Percentiles rank a stretch among this genome's conserved stretches.
Evolutionary conservation across 2,888 invertebrate genomes (phyloP).

Genomic region (Oxycera nigricornis): DNA sequence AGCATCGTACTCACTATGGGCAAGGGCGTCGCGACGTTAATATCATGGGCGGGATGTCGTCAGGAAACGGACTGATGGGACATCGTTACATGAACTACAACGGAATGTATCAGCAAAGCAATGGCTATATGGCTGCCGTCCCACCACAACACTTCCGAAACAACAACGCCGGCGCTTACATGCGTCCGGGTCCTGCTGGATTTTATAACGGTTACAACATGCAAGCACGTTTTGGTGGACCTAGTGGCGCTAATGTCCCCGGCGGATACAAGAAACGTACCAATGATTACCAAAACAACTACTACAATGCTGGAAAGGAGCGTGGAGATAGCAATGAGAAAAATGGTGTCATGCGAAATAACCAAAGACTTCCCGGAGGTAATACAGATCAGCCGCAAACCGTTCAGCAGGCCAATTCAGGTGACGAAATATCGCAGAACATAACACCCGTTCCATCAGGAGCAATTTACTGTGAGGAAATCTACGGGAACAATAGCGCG

Average conservation of each 20-base stretch:
- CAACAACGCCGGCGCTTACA: neutral
- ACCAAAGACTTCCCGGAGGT: neutral
- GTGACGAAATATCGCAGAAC: neutral
- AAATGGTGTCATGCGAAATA: neutral
- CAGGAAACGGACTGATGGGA: neutral
- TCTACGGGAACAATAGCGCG: conserved; percentile 63
- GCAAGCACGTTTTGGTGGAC: conserved; percentile 41
- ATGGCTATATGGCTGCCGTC: conserved; percentile 24
- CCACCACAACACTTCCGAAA: conserved; percentile 33
- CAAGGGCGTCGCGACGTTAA: conserved; percentile 3
- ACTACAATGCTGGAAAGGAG: conserved; percentile 17
- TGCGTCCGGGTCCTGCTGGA: conserved; percentile 24
- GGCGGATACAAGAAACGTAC: conserved; percentile 39
- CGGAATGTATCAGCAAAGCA: conserved; percentile 33
- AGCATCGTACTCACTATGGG: conserved; percentile 31
- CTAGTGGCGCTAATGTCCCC: neutral
- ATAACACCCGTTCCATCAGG: neutral
- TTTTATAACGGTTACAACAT: conserved; percentile 38
- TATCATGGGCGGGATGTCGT: neutral
- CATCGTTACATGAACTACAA: conserved; percentile 27
- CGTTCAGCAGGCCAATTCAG: neutral
- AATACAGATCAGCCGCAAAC: neutral
- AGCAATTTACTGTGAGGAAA: conserved; percentile 46
- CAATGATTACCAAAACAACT: conserved; percentile 42
- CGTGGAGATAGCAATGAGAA: neutral